Base-by-base conservation (phyloP, 2,797 vertebrate species). In the Cirrhinus molitorella region DNA sequence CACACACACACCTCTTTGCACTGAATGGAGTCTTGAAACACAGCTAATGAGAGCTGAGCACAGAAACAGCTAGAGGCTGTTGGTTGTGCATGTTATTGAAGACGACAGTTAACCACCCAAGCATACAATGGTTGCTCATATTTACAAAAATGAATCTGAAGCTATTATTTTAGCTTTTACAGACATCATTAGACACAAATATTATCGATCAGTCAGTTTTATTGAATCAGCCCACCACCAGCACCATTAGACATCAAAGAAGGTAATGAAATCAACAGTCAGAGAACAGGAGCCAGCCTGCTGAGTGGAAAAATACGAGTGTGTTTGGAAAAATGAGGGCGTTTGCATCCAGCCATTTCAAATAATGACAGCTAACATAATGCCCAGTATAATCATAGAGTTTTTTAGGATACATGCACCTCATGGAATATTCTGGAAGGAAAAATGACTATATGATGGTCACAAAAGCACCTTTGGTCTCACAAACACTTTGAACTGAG, bases 251-350 rank as follows among this genome's bases (percentile, higher is more conserved):
- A 65, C 9, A 34, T 63, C 57, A 76, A 63, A 80, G 37, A 81
- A 76, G 63, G 49, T 51, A 70, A 70, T 61, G 40, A 77, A 70
- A 78, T 21, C 21, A 23, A 61, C 80, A 66, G 55, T 55, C 37
- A 59, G 53, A 78, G 65, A 57, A 83, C 81, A 83, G 74, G 81
- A 83, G 40, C 73, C 73, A 78, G 74, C 74, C 81, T 83, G 81
- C 63, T 37, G 28, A 49, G 25, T 83, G 74, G 74, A 78, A 49
- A 77, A 34, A 47, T 49, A 45, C 23, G 21, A 67, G 77, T 25
- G 28, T 25, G 63, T 53, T 34, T 51, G 47, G 63, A 55, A 67
- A 72, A 71, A 71, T 13, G 3, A 53, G 47, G 53, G 34, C 45
- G 2, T 53, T 70, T 7, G 17, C 12, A 61, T 47, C 79, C 53